Percentiles rank a stretch among this genome's conserved stretches.
phyloP scores from a whole-genome alignment of 2,797 vertebrate species.

The Sebastes iracundus region DNA sequence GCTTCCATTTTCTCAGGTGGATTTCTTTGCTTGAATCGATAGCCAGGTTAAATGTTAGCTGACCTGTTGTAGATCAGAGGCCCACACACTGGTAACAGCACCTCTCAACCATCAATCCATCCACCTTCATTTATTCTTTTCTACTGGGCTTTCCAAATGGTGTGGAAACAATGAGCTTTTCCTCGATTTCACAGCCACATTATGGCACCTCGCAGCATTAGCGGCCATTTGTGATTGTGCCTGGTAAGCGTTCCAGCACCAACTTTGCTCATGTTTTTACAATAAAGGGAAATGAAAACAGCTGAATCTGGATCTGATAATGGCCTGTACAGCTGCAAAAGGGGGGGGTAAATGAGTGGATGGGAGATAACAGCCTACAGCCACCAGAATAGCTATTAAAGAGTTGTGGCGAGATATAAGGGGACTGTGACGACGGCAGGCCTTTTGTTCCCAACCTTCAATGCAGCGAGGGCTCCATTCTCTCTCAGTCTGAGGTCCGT shows the following conservation, averaged over 20 bases:
- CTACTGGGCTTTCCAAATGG: slow-evolving; percentile 49
- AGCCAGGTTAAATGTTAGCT: not conserved
- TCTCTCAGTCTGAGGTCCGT: slow-evolving; percentile 51
- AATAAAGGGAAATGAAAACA: slow-evolving; percentile 67
- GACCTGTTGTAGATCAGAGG: not conserved
- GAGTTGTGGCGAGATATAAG: slow-evolving; percentile 44
- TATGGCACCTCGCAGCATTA: slow-evolving; percentile 32
- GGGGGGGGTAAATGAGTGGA: slow-evolving; percentile 49
- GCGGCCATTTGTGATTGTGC: slow-evolving; percentile 51
- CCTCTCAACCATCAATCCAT: slow-evolving; percentile 27
- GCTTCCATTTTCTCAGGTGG: not conserved
- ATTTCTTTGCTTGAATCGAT: slow-evolving; percentile 1
- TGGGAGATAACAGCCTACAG: slow-evolving; percentile 51
- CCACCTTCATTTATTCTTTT: slow-evolving; percentile 44
- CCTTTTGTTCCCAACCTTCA: slow-evolving; percentile 71
- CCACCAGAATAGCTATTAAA: slow-evolving; percentile 62
- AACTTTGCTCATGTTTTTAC: slow-evolving; percentile 48
- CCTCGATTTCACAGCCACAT: slow-evolving; percentile 36
- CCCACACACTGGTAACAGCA: not conserved
- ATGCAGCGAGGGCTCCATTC: slow-evolving; percentile 54
- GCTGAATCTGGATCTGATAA: slow-evolving; percentile 73
- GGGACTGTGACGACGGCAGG: slow-evolving; percentile 43
- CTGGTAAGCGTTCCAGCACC: slow-evolving; percentile 41
- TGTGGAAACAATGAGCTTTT: slow-evolving; percentile 56
- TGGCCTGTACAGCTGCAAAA: slow-evolving; percentile 46